phyloP scores from a whole-genome alignment of 2,797 vertebrate species.

The Acanthurus lineatus region DNA sequence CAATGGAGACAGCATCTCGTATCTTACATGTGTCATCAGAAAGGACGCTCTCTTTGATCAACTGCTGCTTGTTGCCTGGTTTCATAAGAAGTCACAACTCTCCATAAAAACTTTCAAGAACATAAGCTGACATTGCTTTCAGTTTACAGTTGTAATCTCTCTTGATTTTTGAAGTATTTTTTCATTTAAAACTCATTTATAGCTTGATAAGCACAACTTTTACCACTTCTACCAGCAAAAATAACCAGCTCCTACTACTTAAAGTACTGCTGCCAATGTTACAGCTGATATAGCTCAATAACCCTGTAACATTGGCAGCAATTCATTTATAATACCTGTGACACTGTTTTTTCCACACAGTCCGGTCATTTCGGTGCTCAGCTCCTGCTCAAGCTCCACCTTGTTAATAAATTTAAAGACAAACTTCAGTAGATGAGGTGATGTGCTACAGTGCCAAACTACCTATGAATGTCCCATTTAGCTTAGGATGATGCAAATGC shows the following conservation, averaged over 20 bases:
- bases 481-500: background rate
- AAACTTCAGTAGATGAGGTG: background rate
- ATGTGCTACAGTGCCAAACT: background rate
- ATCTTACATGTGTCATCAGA: constrained; percentile 51
- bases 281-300: no score
- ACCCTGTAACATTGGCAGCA: background rate
- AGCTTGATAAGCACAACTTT: no score
- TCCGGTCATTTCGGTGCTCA: constrained; percentile 69
- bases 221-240: no score
- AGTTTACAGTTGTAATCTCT: no score
- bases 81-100: background rate
- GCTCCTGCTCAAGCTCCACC: constrained; percentile 78
- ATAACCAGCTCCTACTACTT: no score
- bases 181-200: no score
- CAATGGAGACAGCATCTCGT: background rate
- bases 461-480: background rate
- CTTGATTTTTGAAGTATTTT: no score
- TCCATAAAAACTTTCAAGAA: no score
- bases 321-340: constrained; percentile 47
- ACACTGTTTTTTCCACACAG: constrained; percentile 73
- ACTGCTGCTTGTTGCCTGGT: constrained; percentile 32
- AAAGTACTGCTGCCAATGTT: no score
- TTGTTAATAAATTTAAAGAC: constrained; percentile 32
- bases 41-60: constrained; percentile 45
- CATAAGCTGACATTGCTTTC: no score